These are phyloP conservation scores for Isichthys henryi DNA, from an alignment of 2,113 vertebrate genomes.

Conservation along the genomic window DNA sequence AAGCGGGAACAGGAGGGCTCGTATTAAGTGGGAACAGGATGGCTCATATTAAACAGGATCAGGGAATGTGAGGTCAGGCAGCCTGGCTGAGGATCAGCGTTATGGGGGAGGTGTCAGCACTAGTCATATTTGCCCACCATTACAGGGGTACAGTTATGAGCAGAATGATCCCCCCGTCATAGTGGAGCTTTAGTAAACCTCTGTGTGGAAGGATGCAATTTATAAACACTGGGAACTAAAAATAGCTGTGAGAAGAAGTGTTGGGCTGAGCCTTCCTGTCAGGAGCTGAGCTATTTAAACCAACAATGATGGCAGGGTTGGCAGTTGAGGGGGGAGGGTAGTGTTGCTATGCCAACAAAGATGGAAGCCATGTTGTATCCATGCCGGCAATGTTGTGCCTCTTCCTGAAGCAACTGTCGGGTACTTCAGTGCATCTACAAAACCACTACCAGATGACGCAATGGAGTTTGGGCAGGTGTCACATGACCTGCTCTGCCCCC, in stretches of 20 bases:
- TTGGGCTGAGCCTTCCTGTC: constrained; percentile 22
- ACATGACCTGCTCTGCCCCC: constrained; percentile 35
- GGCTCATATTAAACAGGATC: not conserved
- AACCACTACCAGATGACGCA: constrained; percentile 27
- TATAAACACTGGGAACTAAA: constrained; percentile 28
- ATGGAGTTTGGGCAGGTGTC: constrained; percentile 18
- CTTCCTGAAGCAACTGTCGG: constrained; percentile 29
- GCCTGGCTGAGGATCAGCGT: not conserved
- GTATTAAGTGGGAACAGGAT: no score
- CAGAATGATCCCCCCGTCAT: not conserved
- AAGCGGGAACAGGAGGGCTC: no score
- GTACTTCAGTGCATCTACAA: not conserved
- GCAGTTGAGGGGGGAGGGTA: not conserved
- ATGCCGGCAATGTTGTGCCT: not conserved
- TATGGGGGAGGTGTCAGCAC: not conserved
- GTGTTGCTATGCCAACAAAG: not conserved
- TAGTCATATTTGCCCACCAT: not conserved
- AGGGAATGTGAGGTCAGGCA: not conserved
- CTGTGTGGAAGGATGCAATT: constrained; percentile 24
- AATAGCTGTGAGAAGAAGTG: constrained; percentile 14
- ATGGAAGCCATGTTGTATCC: not conserved
- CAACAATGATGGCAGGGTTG: not conserved
- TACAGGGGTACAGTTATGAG: not conserved
- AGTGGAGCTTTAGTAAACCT: constrained; percentile 11
- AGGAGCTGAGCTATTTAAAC: constrained; percentile 25